Evolutionary conservation across 2,113 vertebrate species (phyloP).

Genomic region (Plectropomus leopardus): DNA sequence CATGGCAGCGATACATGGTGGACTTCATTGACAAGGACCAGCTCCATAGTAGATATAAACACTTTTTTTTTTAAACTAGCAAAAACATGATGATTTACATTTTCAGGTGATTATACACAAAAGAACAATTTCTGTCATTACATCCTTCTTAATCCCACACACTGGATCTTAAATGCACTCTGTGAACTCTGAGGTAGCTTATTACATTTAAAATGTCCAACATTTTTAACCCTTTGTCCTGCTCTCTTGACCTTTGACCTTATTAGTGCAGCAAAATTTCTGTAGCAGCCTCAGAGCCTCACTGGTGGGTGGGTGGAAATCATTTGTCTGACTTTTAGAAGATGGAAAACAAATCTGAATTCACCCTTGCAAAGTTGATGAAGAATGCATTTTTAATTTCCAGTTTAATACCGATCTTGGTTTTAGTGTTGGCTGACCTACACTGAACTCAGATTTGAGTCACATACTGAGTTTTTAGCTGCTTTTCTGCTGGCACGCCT

Average conservation of each 20-base stretch:
- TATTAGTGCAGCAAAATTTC: too few relatives aligned
- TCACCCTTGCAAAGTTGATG: background rate
- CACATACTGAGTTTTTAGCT: constrained; percentile 8
- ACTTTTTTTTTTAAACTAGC: too few relatives aligned
- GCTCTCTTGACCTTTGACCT: constrained; percentile 18
- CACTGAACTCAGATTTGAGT: background rate
- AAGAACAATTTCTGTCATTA: too few relatives aligned
- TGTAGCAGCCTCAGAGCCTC: background rate
- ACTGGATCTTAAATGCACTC: too few relatives aligned
- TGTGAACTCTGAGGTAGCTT: background rate
- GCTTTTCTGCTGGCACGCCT: background rate
- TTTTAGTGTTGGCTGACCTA: background rate
- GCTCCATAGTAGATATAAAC: too few relatives aligned
- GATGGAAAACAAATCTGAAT: background rate
- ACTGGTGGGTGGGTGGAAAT: background rate
- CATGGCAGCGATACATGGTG: too few relatives aligned
- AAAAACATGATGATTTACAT: too few relatives aligned
- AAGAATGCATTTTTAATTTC: background rate
- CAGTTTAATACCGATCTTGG: background rate
- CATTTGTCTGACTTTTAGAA: too few relatives aligned
- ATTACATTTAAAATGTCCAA: constrained; percentile 9
- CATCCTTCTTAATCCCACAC: too few relatives aligned
- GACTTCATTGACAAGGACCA: too few relatives aligned
- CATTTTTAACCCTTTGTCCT: background rate
- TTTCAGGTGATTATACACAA: too few relatives aligned